phyloP scores from a whole-genome alignment of 2,113 vertebrate genomes.

The Nycticorax nycticorax region DNA sequence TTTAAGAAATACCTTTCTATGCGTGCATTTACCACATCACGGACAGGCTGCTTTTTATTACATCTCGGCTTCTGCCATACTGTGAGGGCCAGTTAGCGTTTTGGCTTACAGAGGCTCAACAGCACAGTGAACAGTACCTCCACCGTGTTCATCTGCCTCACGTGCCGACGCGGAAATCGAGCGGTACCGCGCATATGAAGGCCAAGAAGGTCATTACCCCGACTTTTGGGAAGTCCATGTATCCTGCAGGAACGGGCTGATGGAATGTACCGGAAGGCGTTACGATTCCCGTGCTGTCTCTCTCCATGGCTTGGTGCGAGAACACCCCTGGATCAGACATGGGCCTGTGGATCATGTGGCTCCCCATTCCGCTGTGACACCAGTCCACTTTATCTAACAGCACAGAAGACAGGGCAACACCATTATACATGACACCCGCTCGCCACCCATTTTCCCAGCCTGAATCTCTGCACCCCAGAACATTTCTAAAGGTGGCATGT shows the following conservation, averaged over 20 bases:
- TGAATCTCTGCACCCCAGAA: fast-evolving
- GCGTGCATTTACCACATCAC: fast-evolving
- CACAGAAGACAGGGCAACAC: background rate
- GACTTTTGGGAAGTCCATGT: conserved; percentile 98
- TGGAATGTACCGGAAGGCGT: conserved; percentile 97
- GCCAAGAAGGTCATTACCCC: conserved; percentile 74
- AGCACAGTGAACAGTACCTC: fast-evolving
- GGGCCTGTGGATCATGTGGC: conserved; percentile 96
- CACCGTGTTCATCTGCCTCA: fast-evolving
- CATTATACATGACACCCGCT: fast-evolving
- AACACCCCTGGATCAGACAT: conserved; percentile 95
- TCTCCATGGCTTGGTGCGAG: conserved; percentile 97
- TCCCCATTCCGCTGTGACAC: conserved; percentile 96
- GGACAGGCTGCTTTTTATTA: background rate
- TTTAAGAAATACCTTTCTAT: background rate
- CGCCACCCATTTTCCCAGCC: fast-evolving
- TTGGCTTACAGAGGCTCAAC: background rate
- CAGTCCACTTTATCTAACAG: conserved; percentile 93
- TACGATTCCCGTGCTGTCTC: conserved; percentile 94
- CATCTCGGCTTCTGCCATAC: background rate
- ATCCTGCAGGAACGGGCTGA: conserved; percentile 95
- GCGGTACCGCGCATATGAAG: fast-evolving
- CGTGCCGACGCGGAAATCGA: fast-evolving
- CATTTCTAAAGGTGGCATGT: fast-evolving
- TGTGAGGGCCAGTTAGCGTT: fast-evolving